Evolutionary conservation across 2,113 vertebrate genomes (phyloP), one percentile per base, ranked within the genome.

Genomic region (Drymodes brunneopygia): DNA sequence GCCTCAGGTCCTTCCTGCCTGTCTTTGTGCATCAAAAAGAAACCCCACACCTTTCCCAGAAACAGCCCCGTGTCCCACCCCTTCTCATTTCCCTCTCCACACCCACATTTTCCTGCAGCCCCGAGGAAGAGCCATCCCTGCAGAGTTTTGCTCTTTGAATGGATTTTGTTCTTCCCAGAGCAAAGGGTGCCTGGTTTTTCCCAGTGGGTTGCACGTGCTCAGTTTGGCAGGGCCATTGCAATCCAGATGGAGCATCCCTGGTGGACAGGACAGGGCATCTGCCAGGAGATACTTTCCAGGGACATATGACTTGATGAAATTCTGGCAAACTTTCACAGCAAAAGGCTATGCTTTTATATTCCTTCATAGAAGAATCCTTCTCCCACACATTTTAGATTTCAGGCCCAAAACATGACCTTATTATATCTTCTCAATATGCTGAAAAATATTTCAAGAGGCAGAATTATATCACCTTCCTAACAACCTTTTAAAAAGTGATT

Each of bases 191-290:
- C 15, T 66, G 23, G 10, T 64, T 51, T 44, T 80, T n/a, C n/a
- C 4, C 11, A 24, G 35, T 2, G n/a, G 93, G 40, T 24, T 61
- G 80, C 80, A 73, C 81, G 4, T 29, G 72, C 86, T 25, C 60
- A 2, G 14, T 58, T 86, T 92, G 91, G 81, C 93, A 92, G 70
- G 66, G 91, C 67, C 23, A 2, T 8, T 23, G 11, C 40, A 33
- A 57, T 31, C 75, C 93, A 94, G 86, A 77, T 86, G 93, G 93
- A 95, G 13, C 15, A 48, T 74, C 72, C 78, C 75, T 67, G 87
- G 65, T 73, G 73, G 61, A 62, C 65, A 78, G 90, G 81, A 84
- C 73, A 72, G 38, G 84, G 33, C 78, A 77, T 45, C 51, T 94
- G 78, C 87, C 53, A 35, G 8, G 42, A 85, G 57, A 81, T 5